Conservation (phyloP, 2,888 invertebrate species). For the Ctena decussata region DNA sequence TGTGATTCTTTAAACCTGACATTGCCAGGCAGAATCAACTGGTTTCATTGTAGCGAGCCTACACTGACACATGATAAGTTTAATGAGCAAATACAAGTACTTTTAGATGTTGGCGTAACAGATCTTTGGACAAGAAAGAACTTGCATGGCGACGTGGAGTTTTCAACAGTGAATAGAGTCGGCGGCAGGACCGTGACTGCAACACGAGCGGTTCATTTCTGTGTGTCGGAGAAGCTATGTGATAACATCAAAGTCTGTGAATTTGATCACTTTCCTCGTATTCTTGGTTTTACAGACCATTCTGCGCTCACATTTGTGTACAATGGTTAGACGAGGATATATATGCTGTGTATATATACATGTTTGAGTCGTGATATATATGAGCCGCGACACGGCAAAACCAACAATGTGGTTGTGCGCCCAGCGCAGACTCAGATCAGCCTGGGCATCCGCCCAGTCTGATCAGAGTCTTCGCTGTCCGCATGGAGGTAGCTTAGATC, state of each 20-base stretch:
- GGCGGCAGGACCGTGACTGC: neutral
- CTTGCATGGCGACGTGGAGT: neutral
- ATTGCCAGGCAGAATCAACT: neutral
- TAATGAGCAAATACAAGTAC: neutral
- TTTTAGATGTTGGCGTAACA: neutral
- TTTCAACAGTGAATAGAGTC: neutral
- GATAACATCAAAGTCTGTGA: neutral
- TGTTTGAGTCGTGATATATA: too few species aligned
- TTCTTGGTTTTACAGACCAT: neutral
- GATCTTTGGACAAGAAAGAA: neutral
- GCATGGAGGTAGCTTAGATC: too few species aligned
- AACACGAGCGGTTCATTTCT: neutral
- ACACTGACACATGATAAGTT: neutral
- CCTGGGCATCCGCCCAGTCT: too few species aligned
- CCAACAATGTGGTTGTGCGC: too few species aligned
- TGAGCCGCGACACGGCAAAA: too few species aligned
- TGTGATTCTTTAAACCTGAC: neutral
- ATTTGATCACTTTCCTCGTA: neutral
- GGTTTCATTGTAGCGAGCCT: neutral
- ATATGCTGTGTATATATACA: too few species aligned
- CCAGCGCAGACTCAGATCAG: too few species aligned
- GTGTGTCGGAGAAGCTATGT: neutral
- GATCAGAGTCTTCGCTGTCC: too few species aligned
- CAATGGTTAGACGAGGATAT: too few species aligned
- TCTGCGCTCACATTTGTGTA: neutral